Evolutionary conservation across 1,140 invertebrate genomes (phyloP).

Genomic region (Pinna nobilis): DNA sequence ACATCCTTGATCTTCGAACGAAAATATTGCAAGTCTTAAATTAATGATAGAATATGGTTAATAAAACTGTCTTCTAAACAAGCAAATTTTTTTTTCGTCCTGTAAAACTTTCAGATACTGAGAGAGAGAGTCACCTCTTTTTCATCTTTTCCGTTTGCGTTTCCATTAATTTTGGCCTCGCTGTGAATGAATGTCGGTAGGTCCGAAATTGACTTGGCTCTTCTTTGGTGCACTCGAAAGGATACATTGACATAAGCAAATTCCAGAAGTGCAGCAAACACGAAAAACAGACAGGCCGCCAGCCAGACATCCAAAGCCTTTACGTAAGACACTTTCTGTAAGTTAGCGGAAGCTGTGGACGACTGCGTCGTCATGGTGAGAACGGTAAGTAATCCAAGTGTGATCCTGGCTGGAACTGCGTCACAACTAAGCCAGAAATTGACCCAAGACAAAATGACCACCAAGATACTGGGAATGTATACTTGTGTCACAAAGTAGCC

Average conservation of each 20-base stretch:
- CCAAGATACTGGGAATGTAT: constrained; percentile 94
- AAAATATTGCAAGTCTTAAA: too few relatives aligned
- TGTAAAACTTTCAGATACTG: too few relatives aligned
- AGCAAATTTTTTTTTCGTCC: too few relatives aligned
- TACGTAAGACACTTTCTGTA: constrained; percentile 75
- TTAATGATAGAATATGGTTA: too few relatives aligned
- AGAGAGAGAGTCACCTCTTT: too few relatives aligned
- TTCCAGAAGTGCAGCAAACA: constrained; percentile 88
- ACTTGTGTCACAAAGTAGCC: constrained; percentile 95
- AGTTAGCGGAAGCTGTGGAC: constrained; percentile 48
- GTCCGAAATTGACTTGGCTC: background rate
- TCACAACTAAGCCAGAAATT: constrained; percentile 72
- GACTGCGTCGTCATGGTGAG: constrained; percentile 73
- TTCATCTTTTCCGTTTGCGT: background rate
- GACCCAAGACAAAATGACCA: constrained; percentile 96
- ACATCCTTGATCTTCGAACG: too few relatives aligned
- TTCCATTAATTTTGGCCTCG: background rate
- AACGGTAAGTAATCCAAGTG: constrained; percentile 60
- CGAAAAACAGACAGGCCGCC: constrained; percentile 85
- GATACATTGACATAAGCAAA: constrained; percentile 83
- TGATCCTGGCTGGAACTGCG: constrained; percentile 59
- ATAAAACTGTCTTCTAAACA: too few relatives aligned
- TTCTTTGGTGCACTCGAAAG: constrained; percentile 36
- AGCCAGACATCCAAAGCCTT: constrained; percentile 68
- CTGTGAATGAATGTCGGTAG: too few relatives aligned